Evolutionary conservation across 2,888 invertebrate species (phyloP).

Genomic region (Aphidoletes aphidimyza): DNA sequence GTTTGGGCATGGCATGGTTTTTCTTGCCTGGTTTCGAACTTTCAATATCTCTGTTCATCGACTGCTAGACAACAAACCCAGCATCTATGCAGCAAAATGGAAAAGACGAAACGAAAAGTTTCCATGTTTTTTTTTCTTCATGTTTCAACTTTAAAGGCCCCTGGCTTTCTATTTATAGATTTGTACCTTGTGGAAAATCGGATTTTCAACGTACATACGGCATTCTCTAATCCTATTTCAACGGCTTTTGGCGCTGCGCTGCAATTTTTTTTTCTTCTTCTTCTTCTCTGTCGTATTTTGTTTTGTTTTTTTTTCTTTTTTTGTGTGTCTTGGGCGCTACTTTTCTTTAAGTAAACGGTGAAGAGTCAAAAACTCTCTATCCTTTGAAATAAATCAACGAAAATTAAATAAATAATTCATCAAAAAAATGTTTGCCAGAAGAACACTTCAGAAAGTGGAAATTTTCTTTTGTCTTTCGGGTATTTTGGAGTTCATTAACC

Average conservation of each 20-base stretch:
- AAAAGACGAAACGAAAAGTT: no score
- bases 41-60: no score
- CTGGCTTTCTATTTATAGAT: constrained; percentile 25
- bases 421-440: constrained; percentile 30
- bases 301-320: background rate
- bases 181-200: constrained; percentile 16
- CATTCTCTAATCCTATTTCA: constrained; percentile 37
- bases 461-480: background rate
- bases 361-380: constrained; percentile 22
- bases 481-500: constrained; percentile 12
- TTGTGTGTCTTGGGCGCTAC: background rate
- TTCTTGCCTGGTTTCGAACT: no score
- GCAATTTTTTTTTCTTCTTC: background rate
- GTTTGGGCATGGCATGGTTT: no score
- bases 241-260: background rate
- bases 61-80: no score
- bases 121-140: background rate
- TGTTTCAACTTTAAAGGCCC: background rate
- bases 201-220: background rate
- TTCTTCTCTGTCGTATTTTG: background rate
- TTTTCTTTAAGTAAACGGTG: background rate
- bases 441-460: constrained; percentile 33
- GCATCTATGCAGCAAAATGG: no score
- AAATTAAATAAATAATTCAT: constrained; percentile 50
- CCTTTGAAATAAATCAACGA: constrained; percentile 43